Evolutionary conservation across 2,797 vertebrate species (phyloP).

Genomic region (Propithecus perrieri): DNA sequence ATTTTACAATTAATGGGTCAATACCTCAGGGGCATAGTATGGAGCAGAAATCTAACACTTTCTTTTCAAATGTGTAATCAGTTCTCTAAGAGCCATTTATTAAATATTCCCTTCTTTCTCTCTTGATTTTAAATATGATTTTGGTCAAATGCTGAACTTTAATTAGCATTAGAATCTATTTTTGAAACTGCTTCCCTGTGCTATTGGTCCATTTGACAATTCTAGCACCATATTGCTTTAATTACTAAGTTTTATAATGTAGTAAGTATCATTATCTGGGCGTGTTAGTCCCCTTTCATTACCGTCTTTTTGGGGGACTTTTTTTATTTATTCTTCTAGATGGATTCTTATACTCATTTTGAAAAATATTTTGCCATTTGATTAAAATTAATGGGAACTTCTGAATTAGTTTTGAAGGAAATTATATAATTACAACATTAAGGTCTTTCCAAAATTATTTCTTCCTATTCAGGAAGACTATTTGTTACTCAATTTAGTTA

Average conservation of each 20-base stretch:
- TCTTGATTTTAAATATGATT: conserved; percentile 33
- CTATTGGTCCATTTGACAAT: background rate
- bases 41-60: conserved; percentile 38
- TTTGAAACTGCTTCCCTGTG: background rate
- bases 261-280: background rate
- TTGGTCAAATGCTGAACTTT: conserved; percentile 27
- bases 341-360: background rate
- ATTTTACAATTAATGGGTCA: conserved; percentile 15
- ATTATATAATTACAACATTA: background rate
- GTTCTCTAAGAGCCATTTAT: conserved; percentile 22
- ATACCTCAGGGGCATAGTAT: background rate
- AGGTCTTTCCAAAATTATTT: background rate
- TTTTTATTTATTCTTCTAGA: background rate
- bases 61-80: conserved; percentile 44
- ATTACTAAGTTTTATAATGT: conserved; percentile 3
- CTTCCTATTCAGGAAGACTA: background rate
- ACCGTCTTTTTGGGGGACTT: background rate
- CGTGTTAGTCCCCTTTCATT: background rate
- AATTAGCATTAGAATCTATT: conserved; percentile 42
- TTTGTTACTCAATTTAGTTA: background rate
- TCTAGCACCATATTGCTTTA: background rate
- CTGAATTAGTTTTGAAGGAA: background rate
- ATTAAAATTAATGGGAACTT: conserved; percentile 22
- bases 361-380: background rate
- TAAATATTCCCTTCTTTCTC: conserved; percentile 49